These are phyloP conservation scores for Sycophila sp. DNA, from an alignment of 1,140 invertebrate species.

Conservation along the genomic window DNA sequence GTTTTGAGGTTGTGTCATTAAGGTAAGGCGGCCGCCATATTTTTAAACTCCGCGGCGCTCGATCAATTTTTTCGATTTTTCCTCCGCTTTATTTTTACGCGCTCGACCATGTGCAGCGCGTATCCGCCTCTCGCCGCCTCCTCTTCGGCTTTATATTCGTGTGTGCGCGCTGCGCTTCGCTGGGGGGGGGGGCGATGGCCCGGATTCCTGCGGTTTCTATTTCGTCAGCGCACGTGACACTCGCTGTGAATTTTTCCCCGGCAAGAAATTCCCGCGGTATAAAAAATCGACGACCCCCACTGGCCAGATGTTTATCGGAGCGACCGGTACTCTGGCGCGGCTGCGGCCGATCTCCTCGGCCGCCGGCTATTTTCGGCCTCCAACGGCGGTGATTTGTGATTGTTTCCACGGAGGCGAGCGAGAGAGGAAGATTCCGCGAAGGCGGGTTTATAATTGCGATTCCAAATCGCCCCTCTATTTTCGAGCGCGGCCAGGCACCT, in stretches of 20 bases:
- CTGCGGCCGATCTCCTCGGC: neutral
- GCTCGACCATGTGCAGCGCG: conserved; percentile 36
- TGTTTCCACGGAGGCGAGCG: conserved; percentile 18
- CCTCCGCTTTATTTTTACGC: conserved; percentile 36
- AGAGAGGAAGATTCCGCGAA: conserved; percentile 13
- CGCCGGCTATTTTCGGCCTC: neutral
- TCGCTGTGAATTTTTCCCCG: neutral
- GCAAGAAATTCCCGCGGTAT: neutral
- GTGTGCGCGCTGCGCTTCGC: neutral
- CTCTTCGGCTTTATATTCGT: neutral
- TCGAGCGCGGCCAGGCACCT: too few species aligned
- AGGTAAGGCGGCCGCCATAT: too few species aligned
- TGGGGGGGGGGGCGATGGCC: neutral
- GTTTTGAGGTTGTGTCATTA: conserved; percentile 11
- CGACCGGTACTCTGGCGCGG: neutral
- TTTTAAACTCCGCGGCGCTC: neutral
- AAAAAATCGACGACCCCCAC: neutral
- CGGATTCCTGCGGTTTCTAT: conserved; percentile 4
- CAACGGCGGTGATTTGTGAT: conserved; percentile 22
- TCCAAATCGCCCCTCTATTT: conserved; percentile 19
- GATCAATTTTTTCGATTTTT: neutral
- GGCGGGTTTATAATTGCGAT: conserved; percentile 18
- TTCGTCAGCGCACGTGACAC: neutral
- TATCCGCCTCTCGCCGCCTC: conserved; percentile 8
- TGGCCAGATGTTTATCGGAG: neutral